Evolutionary conservation across 30 jellyfish, hydroid and myxozoan genomes (phyloP), one percentile per base, ranked within the genome.

Genomic region (Hydractinia echinata): DNA sequence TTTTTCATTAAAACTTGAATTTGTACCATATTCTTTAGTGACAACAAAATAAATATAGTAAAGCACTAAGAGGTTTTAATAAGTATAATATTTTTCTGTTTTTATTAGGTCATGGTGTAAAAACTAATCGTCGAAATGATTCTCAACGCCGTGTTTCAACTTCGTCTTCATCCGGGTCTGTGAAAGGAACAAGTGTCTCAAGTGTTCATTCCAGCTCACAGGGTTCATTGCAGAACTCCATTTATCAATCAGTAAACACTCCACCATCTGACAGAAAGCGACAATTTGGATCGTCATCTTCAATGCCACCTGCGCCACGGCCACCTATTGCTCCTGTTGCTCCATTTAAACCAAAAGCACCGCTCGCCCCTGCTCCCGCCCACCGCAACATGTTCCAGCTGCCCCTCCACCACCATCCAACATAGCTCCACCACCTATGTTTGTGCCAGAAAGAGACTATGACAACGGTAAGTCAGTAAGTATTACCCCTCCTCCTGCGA

Each of bases 41-140:
- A 30, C 44, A 30, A 30, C 44, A 30, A 30, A 30, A 30, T 30
- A 30, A 30, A 30, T 30, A 30, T 30, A 30, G 44, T 30, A 30
- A 30, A 30, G 44, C 44, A 30, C 44, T 30, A 30, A 30, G 44
- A 30, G 44, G 44, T 30, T 30, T 30, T 30, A 30, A 30, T 60
- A 16, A 60, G 18, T 60, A 13, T 13, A 60, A 16, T 66, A 9
- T 54, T 15, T 21, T 54, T 10, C 18, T 54, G 52, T 20, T 51
- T 5, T 62, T 61, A 61, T 44, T 77, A 90, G 97, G 97, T 4
- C 98, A 91, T 80, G 98, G 98, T 52, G 95, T 91, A 16, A 81
- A 90, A 51, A 86, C 95, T 7, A 94, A 79, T 44, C 88, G 91
- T 55, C 61, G 30, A 54, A 74, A 39, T 55, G 72, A 9, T 53